Base-by-base conservation (phyloP, 2,797 vertebrate genomes). In the Mastacembelus armatus region DNA sequence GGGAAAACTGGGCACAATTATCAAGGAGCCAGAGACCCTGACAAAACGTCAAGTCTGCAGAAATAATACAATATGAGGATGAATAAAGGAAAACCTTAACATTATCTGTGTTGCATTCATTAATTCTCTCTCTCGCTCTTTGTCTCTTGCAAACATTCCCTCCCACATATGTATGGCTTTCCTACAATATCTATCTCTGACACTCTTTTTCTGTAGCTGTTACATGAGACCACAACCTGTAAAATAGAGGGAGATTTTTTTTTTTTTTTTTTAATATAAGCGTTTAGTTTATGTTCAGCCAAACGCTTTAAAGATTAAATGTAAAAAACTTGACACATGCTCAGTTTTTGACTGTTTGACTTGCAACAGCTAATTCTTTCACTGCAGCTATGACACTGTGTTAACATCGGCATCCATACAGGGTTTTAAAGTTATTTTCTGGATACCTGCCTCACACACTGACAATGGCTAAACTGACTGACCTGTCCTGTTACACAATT, bases 1-100 rank as follows among this genome's bases (percentile, higher is more conserved):
- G 75, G 84, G 69, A 42, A 71, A 44, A 80, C 69, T 73, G 77
- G 75, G 80, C 77, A 61, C 73, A 72, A 57, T 73, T 78, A 61
- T 83, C 44, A n/a, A 63, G 49, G 48, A 78, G 68, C 70, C 61
- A 9, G 54, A 86, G 71, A 81, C 59, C 76, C 67, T 65, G 71
- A 81, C 76, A 80, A 83, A 68, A 47, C 30, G 21, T 78, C 71
- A 80, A 71, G 50, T 58, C 50, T 58, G 48, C n/a, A 56, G 65
- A 57, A 65, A 67, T 64, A 80, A 69, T 64, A 66, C 15, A 72
- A 76, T 69, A 67, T 14, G 45, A 67, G 52, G 35, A 55, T 48
- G 67, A 66, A 81, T 59, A 52, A 84, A 73, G 76, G 66, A 56
- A 72, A 78, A 36, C 42, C 64, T 70, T 49, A 76, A 69, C 73